phyloP scores from a whole-genome alignment of 1,140 invertebrate species.

The Brachystomella parvula region DNA sequence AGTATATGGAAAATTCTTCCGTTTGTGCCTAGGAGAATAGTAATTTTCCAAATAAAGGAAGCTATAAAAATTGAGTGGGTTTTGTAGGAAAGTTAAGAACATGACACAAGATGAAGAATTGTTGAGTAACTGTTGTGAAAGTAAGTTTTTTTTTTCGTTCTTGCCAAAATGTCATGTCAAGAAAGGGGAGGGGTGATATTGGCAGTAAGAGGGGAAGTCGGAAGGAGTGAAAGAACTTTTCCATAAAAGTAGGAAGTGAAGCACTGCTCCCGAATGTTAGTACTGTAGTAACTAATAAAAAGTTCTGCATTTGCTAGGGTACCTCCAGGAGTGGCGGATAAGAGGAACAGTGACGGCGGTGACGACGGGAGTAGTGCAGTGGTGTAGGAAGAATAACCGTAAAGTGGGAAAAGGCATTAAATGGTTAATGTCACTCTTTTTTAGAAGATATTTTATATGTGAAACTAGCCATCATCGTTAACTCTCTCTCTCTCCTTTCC shows the following conservation, averaged over 20 bases:
- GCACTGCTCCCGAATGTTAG: too few relatives aligned
- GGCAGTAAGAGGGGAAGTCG: background rate
- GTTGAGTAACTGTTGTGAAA: too few relatives aligned
- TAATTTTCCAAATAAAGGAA: too few relatives aligned
- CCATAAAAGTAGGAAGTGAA: background rate
- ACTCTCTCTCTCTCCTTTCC: background rate
- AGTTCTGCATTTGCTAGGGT: background rate
- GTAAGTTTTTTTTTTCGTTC: background rate
- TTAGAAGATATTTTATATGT: constrained; percentile 2
- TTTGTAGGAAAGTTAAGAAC: too few relatives aligned
- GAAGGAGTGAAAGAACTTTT: background rate
- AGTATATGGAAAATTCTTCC: too few relatives aligned
- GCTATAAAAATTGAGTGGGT: too few relatives aligned
- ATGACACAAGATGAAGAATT: too few relatives aligned
- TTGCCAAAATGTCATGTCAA: constrained; percentile 5
- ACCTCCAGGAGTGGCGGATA: too few relatives aligned
- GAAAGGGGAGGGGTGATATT: background rate
- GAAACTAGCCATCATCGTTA: constrained; percentile 5
- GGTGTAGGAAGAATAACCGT: constrained; percentile 1
- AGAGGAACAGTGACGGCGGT: too few relatives aligned
- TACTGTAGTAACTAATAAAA: background rate
- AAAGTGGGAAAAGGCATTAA: constrained; percentile 11
- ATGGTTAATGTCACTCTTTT: constrained; percentile 8
- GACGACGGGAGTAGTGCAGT: too few relatives aligned
- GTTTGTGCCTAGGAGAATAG: too few relatives aligned